These are phyloP conservation scores for Tuta absoluta DNA, from an alignment of 2,888 invertebrate genomes.

Conservation along the genomic window DNA sequence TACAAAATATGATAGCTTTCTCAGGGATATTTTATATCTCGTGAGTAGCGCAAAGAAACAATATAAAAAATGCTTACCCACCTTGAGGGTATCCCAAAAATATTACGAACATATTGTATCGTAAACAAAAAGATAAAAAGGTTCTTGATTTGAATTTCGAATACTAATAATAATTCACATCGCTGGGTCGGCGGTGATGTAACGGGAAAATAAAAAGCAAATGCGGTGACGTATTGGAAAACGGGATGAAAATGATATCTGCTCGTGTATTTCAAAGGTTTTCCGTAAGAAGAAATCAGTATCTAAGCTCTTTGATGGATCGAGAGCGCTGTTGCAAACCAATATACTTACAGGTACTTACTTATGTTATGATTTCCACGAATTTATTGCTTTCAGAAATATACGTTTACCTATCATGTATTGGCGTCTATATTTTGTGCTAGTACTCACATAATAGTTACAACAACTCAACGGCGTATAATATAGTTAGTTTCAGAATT, in stretches of 20 bases:
- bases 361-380: too few species aligned
- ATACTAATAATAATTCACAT: slow-evolving; percentile 10
- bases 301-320: slow-evolving; percentile 1
- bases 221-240: background rate
- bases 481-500: too few species aligned
- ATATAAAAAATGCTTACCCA: background rate
- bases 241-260: slow-evolving; percentile 7
- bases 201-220: background rate
- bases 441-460: too few species aligned
- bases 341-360: background rate
- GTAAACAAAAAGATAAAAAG: slow-evolving; percentile 8
- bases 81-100: slow-evolving; percentile 6
- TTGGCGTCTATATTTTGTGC: too few species aligned
- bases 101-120: slow-evolving; percentile 3
- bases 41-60: background rate
- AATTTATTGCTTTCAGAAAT: too few species aligned
- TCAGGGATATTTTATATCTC: background rate
- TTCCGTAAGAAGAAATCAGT: background rate
- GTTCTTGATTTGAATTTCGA: slow-evolving; percentile 14
- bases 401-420: too few species aligned
- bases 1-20: background rate
- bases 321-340: background rate
- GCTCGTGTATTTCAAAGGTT: background rate
- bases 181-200: slow-evolving; percentile 1
- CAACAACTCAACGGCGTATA: too few species aligned